Percentiles rank a stretch among this genome's conserved stretches.
These are phyloP conservation scores for Eupithecia subumbrata DNA, from an alignment of 2,888 invertebrate genomes.

Conservation along the genomic window DNA sequence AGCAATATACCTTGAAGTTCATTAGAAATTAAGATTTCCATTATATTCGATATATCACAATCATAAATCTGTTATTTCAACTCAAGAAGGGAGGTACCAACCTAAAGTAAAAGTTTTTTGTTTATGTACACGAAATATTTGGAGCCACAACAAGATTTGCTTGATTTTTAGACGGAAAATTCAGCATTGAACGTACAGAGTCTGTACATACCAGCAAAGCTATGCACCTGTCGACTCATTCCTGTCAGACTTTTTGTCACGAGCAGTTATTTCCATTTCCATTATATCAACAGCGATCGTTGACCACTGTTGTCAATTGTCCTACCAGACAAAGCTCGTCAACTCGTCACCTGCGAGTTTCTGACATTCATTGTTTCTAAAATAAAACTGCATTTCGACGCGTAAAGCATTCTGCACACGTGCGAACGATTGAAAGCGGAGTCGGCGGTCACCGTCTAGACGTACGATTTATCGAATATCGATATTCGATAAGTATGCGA, in stretches of 20 bases:
- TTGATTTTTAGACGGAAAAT: not conserved
- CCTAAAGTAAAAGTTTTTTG: not conserved
- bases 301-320: constrained; percentile 3
- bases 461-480: constrained; percentile 46
- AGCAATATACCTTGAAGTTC: not conserved
- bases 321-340: constrained; percentile 11
- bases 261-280: not conserved
- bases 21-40: not conserved
- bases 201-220: not conserved
- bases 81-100: not conserved
- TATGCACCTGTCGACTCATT: not conserved
- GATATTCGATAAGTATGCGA: constrained; percentile 55
- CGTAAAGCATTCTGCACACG: constrained; percentile 56
- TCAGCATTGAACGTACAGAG: not conserved
- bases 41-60: not conserved
- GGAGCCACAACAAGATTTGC: not conserved
- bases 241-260: constrained; percentile 1
- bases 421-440: constrained; percentile 51
- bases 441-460: constrained; percentile 58
- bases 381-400: constrained; percentile 42
- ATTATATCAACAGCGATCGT: constrained; percentile 3
- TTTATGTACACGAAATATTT: not conserved
- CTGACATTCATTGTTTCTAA: constrained; percentile 27
- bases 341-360: constrained; percentile 15
- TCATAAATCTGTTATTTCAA: not conserved